phyloP scores from a whole-genome alignment of 2,113 vertebrate species.

The Redunca redunca region DNA sequence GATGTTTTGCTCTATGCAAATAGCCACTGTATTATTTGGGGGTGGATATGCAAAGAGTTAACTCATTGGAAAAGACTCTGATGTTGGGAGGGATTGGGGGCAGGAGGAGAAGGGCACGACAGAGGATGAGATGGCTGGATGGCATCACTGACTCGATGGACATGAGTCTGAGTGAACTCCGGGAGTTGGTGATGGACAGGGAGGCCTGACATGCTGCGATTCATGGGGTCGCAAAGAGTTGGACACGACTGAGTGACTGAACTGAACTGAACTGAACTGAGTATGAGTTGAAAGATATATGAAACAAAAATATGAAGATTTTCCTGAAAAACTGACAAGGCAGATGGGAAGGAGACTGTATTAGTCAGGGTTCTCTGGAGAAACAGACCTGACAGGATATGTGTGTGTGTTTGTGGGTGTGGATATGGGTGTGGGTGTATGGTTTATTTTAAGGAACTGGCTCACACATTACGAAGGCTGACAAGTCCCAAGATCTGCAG shows the following conservation, averaged over 20 bases:
- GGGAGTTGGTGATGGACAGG: too few relatives aligned
- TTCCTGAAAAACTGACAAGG: neutral
- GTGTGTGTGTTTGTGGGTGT: neutral
- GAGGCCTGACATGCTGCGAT: too few relatives aligned
- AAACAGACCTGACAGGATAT: neutral
- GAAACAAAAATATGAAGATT: neutral
- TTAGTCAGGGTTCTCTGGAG: neutral
- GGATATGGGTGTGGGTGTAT: neutral
- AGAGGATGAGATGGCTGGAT: too few relatives aligned
- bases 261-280: neutral
- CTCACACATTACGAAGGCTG: neutral
- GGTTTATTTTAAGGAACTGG: neutral
- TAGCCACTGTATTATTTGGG: neutral
- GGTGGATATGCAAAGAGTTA: neutral
- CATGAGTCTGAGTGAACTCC: too few relatives aligned
- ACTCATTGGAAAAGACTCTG: too few relatives aligned
- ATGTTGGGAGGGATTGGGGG: too few relatives aligned
- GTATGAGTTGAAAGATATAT: neutral
- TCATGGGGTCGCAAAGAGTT: too few relatives aligned
- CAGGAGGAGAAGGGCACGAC: too few relatives aligned
- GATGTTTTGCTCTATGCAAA: neutral
- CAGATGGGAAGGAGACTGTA: neutral
- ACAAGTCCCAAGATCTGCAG: neutral
- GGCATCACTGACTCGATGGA: too few relatives aligned
- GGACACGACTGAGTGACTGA: too few relatives aligned